A percentile compares a stretch with the other conserved stretches of the same genome.
These are phyloP conservation scores for Pipistrellus pipistrellus DNA, from an alignment of 2,797 vertebrate genomes.

Conservation along the genomic window DNA sequence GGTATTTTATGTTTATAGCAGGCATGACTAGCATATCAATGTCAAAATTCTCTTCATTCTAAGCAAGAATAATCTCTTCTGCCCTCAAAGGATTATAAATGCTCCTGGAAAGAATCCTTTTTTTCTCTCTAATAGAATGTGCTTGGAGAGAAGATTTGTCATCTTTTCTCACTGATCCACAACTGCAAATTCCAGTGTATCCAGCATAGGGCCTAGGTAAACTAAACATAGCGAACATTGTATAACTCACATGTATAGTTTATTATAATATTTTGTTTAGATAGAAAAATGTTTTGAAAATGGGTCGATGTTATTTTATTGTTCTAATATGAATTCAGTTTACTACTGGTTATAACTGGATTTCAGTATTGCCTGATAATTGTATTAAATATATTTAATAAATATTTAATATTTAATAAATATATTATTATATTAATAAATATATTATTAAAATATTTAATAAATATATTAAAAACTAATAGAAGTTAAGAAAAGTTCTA, in stretches of 20 bases:
- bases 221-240: neutral
- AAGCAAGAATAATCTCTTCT: neutral
- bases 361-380: neutral
- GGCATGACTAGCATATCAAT: neutral
- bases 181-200: neutral
- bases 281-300: neutral
- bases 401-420: too few species aligned
- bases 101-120: neutral
- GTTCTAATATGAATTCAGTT: slow-evolving; percentile 29
- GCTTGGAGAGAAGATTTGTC: neutral
- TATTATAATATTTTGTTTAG: neutral
- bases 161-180: neutral
- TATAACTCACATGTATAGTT: neutral
- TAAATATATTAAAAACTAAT: slow-evolving; percentile 69
- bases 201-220: neutral
- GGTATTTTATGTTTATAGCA: neutral
- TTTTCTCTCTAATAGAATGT: neutral
- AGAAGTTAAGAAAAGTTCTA: slow-evolving; percentile 48
- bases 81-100: neutral
- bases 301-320: neutral
- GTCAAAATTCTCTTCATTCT: neutral
- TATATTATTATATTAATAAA: too few species aligned
- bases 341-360: slow-evolving; percentile 41
- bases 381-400: too few species aligned
- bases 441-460: too few species aligned